Evolutionary conservation across 2,888 invertebrate genomes (phyloP).

Genomic region (Hydropsyche betteni): DNA sequence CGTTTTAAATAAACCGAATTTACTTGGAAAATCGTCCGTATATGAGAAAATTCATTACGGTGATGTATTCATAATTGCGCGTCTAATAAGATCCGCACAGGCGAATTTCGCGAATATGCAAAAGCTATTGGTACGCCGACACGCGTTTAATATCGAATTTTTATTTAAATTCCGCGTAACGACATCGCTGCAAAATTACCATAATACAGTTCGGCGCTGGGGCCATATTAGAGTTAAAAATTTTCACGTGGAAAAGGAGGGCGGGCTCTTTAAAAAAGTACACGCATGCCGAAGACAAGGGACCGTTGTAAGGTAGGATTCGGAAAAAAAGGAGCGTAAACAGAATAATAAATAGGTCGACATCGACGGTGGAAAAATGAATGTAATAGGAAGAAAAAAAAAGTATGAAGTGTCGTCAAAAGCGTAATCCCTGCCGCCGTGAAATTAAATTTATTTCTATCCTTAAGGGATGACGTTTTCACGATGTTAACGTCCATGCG

Average conservation of each 20-base stretch:
- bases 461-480: constrained; percentile 24
- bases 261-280: constrained; percentile 32
- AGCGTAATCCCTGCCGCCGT: constrained; percentile 36
- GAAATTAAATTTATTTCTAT: constrained; percentile 39
- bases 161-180: constrained; percentile 37
- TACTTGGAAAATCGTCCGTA: no score
- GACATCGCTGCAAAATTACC: constrained; percentile 30
- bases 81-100: not conserved
- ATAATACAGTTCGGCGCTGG: constrained; percentile 28
- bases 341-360: constrained; percentile 42
- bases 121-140: constrained; percentile 14
- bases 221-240: constrained; percentile 15
- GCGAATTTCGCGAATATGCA: constrained; percentile 14
- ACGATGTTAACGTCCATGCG: constrained; percentile 1
- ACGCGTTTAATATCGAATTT: constrained; percentile 36
- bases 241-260: constrained; percentile 38
- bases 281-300: not conserved
- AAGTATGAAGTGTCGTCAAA: constrained; percentile 16
- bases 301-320: not conserved
- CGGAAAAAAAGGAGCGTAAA: constrained; percentile 38
- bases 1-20: no score
- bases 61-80: not conserved
- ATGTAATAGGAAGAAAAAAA: no score
- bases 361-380: no score
- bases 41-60: not conserved